phyloP scores from a whole-genome alignment of 2,113 vertebrate genomes.

The Protobothrops flavoviridis region DNA sequence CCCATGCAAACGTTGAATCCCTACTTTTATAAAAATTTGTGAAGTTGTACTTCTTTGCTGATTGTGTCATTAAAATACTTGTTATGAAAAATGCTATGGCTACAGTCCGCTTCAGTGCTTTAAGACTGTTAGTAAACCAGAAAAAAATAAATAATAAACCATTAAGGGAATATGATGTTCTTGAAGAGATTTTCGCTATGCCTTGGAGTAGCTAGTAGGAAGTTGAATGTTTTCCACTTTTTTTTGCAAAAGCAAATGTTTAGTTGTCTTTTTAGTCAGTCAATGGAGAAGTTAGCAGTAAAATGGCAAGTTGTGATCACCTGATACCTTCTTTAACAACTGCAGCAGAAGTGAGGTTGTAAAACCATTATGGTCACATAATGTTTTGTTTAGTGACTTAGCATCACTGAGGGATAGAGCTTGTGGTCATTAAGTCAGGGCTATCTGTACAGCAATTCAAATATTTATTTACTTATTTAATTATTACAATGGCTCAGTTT shows the following conservation, averaged over 20 bases:
- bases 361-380: background rate
- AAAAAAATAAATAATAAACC: background rate
- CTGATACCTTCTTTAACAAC: background rate
- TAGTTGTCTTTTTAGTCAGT: background rate
- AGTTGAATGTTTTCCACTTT: background rate
- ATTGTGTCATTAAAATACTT: background rate
- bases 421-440: background rate
- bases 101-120: background rate
- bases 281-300: background rate
- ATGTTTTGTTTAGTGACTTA: background rate
- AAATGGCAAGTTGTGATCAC: background rate
- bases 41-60: background rate
- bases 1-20: fast-evolving
- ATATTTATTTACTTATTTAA: background rate
- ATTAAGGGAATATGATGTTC: background rate
- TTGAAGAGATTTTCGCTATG: background rate
- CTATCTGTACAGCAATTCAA: background rate
- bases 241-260: background rate
- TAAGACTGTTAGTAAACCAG: background rate
- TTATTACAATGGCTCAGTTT: background rate
- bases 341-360: background rate
- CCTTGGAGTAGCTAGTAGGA: background rate
- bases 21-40: background rate
- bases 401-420: background rate
- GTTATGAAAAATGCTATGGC: background rate